These are phyloP conservation scores for Turdus rufiventris DNA, from an alignment of 2,113 vertebrate genomes.

Conservation along the genomic window DNA sequence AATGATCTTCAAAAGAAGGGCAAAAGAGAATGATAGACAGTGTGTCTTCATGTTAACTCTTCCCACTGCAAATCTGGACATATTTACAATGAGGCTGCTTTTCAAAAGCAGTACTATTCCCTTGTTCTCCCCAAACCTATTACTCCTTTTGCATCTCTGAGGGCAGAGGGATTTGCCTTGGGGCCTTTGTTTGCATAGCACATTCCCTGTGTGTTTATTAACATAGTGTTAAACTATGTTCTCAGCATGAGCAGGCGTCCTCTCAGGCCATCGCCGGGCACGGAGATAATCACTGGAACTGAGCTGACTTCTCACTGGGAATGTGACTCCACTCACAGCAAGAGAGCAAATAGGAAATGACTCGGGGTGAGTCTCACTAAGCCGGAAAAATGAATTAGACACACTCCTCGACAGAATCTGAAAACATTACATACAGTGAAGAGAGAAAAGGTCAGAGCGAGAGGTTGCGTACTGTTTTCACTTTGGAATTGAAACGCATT, in stretches of 20 bases:
- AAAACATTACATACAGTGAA: constrained; percentile 40
- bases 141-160: neutral
- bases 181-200: constrained; percentile 45
- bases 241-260: constrained; percentile 33
- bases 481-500: constrained; percentile 8
- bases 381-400: constrained; percentile 73
- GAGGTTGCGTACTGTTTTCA: constrained; percentile 18
- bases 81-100: neutral
- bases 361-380: constrained; percentile 63
- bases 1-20: constrained; percentile 53
- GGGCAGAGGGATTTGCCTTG: neutral
- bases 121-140: neutral
- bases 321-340: constrained; percentile 66
- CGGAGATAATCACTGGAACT: constrained; percentile 57
- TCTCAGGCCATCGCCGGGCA: neutral
- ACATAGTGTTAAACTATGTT: constrained; percentile 44
- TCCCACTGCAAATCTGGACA: neutral
- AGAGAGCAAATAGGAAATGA: constrained; percentile 69
- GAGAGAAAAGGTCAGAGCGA: constrained; percentile 45
- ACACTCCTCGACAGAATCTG: constrained; percentile 62
- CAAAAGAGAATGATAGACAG: neutral
- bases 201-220: constrained; percentile 57
- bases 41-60: constrained; percentile 6
- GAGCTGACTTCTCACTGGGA: constrained; percentile 46
- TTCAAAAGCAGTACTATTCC: neutral